Evolutionary conservation across 2,113 vertebrate genomes (phyloP), one percentile per base, ranked within the genome.

Genomic region (Proterorhinus semilunaris): DNA sequence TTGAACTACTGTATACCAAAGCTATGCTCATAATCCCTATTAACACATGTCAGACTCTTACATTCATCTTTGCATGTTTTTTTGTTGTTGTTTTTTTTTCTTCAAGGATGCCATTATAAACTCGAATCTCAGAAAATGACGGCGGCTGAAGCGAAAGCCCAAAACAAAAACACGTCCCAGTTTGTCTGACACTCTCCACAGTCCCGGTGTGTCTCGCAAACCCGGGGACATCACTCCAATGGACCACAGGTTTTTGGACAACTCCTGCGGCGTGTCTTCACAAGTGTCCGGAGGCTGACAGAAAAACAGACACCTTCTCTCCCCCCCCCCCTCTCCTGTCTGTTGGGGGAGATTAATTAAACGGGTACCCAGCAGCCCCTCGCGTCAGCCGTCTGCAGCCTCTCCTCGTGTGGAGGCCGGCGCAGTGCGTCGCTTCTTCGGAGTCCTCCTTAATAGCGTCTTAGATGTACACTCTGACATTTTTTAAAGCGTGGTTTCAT

Each of bases 281-380:
- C 50, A 79, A 68, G 82, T 78, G 72, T 86, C 83, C 80, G 82
- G 58, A 71, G 80, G 66, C 80, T 81, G 79, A 86, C 76, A 86
- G 68, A 67, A 68, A 74, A 79, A 81, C 69, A 81, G 83, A 80
- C 73, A 68, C 51, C 45, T 55, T 10, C 69, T 73, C 70, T 17
- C 62, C 65, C 61, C 70, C 75, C 21, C 80, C 82, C 63, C 81
- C 76, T 79, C 81, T 55, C 42, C 78, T 71, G 84, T 83, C 82
- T 87, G 76, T 87, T 86, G 86, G 78, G 86, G 78, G 88, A 88
- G 85, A 89, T 90, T 91, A 91, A 92, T 92, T 91, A 90, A 91
- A 87, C 54, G 53, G 68, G 74, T 83, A 78, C 79, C 75, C 82
- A 87, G 78, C 82, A 87, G 78, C 87, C 82, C 82, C 73, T 69